These are phyloP conservation scores for Patella ulyssiponensis DNA, from an alignment of 2,888 invertebrate genomes.

Conservation along the genomic window DNA sequence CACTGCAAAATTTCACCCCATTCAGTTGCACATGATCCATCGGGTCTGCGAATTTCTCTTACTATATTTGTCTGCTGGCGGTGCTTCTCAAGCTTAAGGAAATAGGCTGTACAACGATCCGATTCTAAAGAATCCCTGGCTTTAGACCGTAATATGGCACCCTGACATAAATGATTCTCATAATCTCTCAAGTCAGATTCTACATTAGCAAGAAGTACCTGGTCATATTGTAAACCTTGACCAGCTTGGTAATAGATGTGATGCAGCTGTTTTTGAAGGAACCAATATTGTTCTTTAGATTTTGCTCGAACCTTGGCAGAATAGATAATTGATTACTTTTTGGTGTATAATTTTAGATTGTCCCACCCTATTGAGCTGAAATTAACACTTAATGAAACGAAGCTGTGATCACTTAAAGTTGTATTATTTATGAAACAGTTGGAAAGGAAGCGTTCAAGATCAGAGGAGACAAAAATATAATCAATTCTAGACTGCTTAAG, in stretches of 20 bases:
- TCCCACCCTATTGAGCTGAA: neutral
- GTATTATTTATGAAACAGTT: neutral
- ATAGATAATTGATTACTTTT: neutral
- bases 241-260: neutral
- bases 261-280: neutral
- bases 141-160: neutral
- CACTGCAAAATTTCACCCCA: conserved; percentile 14
- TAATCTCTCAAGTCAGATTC: neutral
- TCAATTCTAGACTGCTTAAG: neutral
- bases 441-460: neutral
- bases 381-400: neutral
- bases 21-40: neutral
- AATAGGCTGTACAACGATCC: conserved; percentile 14
- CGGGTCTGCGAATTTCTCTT: neutral
- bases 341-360: neutral
- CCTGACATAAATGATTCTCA: neutral
- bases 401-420: neutral
- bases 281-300: neutral
- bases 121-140: neutral
- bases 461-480: neutral
- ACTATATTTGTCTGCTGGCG: conserved; percentile 15
- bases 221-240: neutral
- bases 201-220: neutral
- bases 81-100: conserved; percentile 18
- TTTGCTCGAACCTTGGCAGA: neutral